Conservation (phyloP, 2,113 vertebrate genomes). For the Pollachius pollachius region DNA sequence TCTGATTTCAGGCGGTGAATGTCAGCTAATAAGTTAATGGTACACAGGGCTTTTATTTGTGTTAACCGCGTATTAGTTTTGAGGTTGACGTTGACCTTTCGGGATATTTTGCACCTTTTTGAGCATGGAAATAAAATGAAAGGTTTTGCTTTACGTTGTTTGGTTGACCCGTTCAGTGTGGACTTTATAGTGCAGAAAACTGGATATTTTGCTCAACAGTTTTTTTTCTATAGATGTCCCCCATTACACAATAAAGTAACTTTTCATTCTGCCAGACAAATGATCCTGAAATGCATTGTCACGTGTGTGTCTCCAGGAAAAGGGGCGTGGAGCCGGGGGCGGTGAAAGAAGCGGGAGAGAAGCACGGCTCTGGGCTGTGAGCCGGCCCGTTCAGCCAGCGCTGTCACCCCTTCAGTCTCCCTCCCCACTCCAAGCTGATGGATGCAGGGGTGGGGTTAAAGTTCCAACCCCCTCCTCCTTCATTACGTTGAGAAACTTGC, state of each 20-base stretch:
- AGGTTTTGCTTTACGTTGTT: too few relatives aligned
- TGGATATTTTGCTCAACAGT: too few relatives aligned
- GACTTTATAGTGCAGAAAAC: too few relatives aligned
- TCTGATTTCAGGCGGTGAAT: background rate
- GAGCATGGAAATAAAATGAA: background rate
- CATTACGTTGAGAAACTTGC: background rate
- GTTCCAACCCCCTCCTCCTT: background rate
- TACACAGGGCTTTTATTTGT: background rate
- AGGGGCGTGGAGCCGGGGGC: constrained; percentile 56
- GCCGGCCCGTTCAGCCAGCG: constrained; percentile 24
- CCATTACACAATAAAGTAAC: too few relatives aligned
- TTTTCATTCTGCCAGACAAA: background rate
- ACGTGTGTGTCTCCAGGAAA: constrained; percentile 57
- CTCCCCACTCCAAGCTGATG: constrained; percentile 25
- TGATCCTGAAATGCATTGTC: constrained; percentile 23
- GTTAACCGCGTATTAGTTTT: background rate
- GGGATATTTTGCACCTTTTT: background rate
- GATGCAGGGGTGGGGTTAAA: constrained; percentile 33
- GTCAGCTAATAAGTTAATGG: background rate
- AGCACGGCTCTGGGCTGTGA: constrained; percentile 69
- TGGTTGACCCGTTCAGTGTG: too few relatives aligned
- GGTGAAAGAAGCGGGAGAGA: constrained; percentile 66
- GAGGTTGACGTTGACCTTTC: background rate
- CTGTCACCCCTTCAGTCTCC: constrained; percentile 21
- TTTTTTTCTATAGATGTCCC: too few relatives aligned